Conservation (phyloP, 2,888 invertebrate genomes). For the Nomada ferruginata region DNA sequence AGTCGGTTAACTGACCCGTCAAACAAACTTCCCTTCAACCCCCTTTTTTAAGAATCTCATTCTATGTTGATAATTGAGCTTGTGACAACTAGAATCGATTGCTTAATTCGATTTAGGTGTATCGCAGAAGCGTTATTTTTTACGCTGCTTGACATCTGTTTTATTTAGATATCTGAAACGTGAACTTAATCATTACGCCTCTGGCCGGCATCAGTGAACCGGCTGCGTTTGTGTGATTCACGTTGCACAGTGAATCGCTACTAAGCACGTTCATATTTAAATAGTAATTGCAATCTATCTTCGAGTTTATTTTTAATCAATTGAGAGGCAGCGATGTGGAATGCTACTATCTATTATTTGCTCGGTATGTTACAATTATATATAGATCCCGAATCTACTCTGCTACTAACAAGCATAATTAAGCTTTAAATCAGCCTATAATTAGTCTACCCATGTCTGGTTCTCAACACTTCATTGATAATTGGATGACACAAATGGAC, state of each 20-base stretch:
- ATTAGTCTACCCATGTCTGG: too few relatives aligned
- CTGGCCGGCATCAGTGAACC: neutral
- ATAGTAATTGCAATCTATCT: neutral
- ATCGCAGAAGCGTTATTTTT: neutral
- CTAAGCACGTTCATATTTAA: neutral
- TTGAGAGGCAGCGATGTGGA: too few relatives aligned
- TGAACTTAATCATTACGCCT: neutral
- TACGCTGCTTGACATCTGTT: neutral
- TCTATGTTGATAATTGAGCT: neutral
- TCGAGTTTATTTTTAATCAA: neutral
- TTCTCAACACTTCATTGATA: too few relatives aligned
- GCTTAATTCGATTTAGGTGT: neutral
- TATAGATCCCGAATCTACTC: too few relatives aligned
- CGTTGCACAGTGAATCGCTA: neutral
- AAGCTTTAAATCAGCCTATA: too few relatives aligned
- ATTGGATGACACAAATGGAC: too few relatives aligned
- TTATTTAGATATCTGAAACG: neutral
- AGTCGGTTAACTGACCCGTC: neutral
- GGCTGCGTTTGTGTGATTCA: neutral
- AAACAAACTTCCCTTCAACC: neutral
- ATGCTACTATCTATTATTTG: too few relatives aligned
- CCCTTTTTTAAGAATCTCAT: neutral
- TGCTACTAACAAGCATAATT: too few relatives aligned
- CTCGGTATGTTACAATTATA: too few relatives aligned
- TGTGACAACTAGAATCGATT: neutral